Evolutionary conservation across 2,888 invertebrate genomes (phyloP).

Genomic region (Drosophila sordidula): DNA sequence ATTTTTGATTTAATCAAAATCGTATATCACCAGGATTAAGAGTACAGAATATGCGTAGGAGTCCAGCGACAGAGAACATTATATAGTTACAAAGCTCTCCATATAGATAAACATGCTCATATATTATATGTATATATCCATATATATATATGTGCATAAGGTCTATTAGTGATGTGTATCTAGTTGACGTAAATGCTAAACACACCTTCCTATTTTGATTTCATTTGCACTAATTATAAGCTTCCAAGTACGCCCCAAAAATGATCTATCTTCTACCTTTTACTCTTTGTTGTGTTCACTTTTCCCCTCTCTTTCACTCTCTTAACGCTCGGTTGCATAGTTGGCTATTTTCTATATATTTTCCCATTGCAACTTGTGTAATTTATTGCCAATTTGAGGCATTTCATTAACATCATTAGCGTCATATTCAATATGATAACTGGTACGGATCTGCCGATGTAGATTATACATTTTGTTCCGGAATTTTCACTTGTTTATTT

Average conservation of each 20-base stretch:
- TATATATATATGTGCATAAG: constrained; percentile 1
- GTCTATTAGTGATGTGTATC: constrained; percentile 31
- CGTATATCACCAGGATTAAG: constrained; percentile 51
- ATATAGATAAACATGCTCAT: background rate
- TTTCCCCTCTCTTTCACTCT: background rate
- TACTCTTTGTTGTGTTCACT: background rate
- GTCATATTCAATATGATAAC: constrained; percentile 57
- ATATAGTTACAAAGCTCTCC: constrained; percentile 1
- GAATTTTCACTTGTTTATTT: constrained; percentile 42
- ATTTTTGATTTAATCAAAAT: constrained; percentile 50
- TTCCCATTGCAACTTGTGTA: constrained; percentile 6
- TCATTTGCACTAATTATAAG: constrained; percentile 54
- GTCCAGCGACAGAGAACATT: constrained; percentile 12
- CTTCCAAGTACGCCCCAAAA: constrained; percentile 31
- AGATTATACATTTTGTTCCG: constrained; percentile 42
- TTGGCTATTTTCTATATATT: background rate
- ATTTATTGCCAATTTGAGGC: constrained; percentile 48
- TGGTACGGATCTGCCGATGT: constrained; percentile 29
- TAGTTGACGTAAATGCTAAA: constrained; percentile 44
- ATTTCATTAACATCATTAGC: constrained; percentile 69
- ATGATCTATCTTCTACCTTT: constrained; percentile 6
- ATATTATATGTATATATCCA: constrained; percentile 5
- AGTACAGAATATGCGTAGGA: constrained; percentile 41
- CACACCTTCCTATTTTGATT: constrained; percentile 45
- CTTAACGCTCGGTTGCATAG: constrained; percentile 12